These are phyloP conservation scores for Drosophila rhopaloa DNA, from an alignment of 1,140 invertebrate species.

Conservation along the genomic window DNA sequence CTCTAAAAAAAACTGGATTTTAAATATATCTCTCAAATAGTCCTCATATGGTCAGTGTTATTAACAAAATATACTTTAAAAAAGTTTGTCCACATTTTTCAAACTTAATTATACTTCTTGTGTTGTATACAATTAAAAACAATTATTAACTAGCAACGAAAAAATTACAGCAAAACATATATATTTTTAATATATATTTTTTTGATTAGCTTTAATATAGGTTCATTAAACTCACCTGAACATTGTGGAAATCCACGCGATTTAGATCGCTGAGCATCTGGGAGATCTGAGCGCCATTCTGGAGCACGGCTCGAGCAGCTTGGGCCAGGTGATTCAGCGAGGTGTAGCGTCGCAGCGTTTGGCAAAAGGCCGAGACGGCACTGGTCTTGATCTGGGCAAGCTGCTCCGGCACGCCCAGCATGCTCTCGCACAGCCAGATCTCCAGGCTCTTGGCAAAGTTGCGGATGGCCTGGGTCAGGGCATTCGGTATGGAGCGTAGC, in stretches of 20 bases:
- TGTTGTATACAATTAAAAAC: too few species aligned
- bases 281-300: constrained; percentile 97
- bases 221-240: constrained; percentile 88
- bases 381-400: constrained; percentile 93
- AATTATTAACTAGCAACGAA: too few species aligned
- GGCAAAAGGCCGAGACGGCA: constrained; percentile 96
- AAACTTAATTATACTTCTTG: too few species aligned
- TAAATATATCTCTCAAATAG: background rate
- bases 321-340: constrained; percentile 98
- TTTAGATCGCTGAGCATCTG: constrained; percentile 99
- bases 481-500: constrained; percentile 95
- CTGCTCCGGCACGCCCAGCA: constrained; percentile 93
- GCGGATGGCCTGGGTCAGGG: constrained; percentile 96
- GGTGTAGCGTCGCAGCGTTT: constrained; percentile 97
- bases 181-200: too few species aligned
- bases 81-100: too few species aligned
- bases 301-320: constrained; percentile 97
- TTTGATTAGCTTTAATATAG: too few species aligned
- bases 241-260: constrained; percentile 98
- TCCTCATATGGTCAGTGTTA: too few species aligned
- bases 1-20: too few species aligned
- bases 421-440: constrained; percentile 93
- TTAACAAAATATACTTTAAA: too few species aligned
- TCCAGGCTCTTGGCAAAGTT: constrained; percentile 97
- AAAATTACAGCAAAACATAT: too few species aligned